These are phyloP conservation scores for Chinchilla lanigera DNA, from an alignment of 2,113 vertebrate genomes.

Conservation along the genomic window DNA sequence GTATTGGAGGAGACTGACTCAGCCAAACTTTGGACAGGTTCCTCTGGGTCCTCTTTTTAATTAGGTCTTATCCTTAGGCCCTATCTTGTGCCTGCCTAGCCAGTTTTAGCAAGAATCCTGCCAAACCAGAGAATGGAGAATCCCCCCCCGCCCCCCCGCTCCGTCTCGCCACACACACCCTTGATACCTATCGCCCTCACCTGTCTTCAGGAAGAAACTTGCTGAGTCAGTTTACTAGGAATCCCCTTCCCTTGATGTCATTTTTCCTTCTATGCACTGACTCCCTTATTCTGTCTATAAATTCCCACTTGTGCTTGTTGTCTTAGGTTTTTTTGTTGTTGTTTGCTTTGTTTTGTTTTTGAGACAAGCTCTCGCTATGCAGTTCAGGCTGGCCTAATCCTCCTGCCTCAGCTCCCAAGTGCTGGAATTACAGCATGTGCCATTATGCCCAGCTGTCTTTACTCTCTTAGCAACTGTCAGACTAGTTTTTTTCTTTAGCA, in stretches of 20 bases:
- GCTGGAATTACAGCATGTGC: not conserved
- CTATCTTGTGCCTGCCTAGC: not conserved
- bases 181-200: not conserved
- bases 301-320: not conserved
- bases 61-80: not conserved
- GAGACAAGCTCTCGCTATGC: not conserved
- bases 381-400: not conserved
- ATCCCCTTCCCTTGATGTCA: not conserved
- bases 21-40: not conserved
- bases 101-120: slow-evolving; percentile 7
- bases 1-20: not conserved
- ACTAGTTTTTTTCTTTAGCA: not conserved
- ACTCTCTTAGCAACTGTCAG: not conserved
- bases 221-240: not conserved
- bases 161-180: not conserved
- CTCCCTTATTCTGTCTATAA: not conserved
- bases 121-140: not conserved
- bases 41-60: not conserved
- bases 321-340: not conserved
- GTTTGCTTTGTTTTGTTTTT: not conserved
- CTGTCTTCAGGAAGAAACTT: not conserved
- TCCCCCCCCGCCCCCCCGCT: too few species aligned
- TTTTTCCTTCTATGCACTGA: not conserved
- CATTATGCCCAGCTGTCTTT: not conserved
- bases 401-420: not conserved